Evolutionary conservation across 1,140 invertebrate genomes (phyloP).

Genomic region (Euura saliciscinereae): DNA sequence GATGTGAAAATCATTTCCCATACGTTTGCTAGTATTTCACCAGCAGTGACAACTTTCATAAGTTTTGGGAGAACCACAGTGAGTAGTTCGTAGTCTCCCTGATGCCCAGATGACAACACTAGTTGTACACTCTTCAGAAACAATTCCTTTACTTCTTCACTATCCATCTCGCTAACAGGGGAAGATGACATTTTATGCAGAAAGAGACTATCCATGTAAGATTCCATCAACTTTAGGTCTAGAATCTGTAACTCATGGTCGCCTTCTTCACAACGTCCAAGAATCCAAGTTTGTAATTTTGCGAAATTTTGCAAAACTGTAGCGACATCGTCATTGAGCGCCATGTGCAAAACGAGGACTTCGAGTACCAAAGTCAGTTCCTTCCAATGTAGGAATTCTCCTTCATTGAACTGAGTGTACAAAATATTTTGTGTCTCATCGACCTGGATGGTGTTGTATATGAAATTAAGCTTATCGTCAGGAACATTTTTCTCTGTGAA

Average conservation of each 20-base stretch:
- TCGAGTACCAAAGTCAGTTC: constrained; percentile 33
- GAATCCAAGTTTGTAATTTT: constrained; percentile 24
- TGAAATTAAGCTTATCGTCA: too few relatives aligned
- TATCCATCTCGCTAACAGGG: background rate
- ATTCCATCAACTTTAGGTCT: constrained; percentile 35
- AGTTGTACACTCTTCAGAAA: constrained; percentile 18
- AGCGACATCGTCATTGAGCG: constrained; percentile 25
- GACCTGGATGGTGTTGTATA: too few relatives aligned
- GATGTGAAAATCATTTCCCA: constrained; percentile 26
- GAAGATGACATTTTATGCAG: constrained; percentile 10
- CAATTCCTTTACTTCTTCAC: constrained; percentile 9
- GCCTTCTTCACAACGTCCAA: constrained; percentile 13
- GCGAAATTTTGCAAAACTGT: constrained; percentile 29
- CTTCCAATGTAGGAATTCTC: background rate
- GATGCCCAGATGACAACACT: constrained; percentile 29
- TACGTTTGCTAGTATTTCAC: constrained; percentile 20
- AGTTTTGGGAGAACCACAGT: constrained; percentile 37
- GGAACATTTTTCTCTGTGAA: too few relatives aligned
- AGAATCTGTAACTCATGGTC: constrained; percentile 14
- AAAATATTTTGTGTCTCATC: too few relatives aligned
- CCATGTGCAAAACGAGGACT: constrained; percentile 34
- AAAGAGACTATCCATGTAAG: constrained; percentile 30
- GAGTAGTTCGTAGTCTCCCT: constrained; percentile 33
- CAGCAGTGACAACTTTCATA: constrained; percentile 21
- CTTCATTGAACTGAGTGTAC: too few relatives aligned